A percentile compares a stretch with the other conserved stretches of the same genome.
These are phyloP conservation scores for Zaprionus obscuricornis DNA, from an alignment of 2,888 invertebrate genomes.

Conservation along the genomic window DNA sequence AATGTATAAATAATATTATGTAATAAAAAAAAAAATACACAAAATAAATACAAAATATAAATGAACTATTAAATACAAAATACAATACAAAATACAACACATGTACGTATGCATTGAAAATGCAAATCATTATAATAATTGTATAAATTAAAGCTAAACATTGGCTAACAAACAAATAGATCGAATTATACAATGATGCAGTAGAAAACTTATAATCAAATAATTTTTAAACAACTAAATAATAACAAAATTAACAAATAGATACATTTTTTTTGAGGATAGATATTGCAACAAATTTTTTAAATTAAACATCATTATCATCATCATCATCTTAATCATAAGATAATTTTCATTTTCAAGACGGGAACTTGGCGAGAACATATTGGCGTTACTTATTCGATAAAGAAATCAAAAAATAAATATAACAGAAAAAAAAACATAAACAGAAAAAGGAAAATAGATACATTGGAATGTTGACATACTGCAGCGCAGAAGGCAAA, in stretches of 20 bases:
- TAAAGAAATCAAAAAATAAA: slow-evolving; percentile 19
- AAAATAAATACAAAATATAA: slow-evolving; percentile 49
- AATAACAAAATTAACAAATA: slow-evolving; percentile 69
- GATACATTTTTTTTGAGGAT: slow-evolving; percentile 33
- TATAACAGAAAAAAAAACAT: slow-evolving; percentile 12
- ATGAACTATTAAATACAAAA: slow-evolving; percentile 35
- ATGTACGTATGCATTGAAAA: slow-evolving; percentile 36
- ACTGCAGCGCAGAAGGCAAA: too few species aligned
- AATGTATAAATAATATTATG: slow-evolving; percentile 38
- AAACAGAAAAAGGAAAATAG: slow-evolving; percentile 16
- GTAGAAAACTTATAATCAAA: slow-evolving; percentile 54
- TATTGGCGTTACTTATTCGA: slow-evolving; percentile 63
- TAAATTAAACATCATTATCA: slow-evolving; percentile 45
- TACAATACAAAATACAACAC: slow-evolving; percentile 17
- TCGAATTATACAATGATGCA: slow-evolving; percentile 7
- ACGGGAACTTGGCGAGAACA: slow-evolving; percentile 46
- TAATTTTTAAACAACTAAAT: slow-evolving; percentile 64
- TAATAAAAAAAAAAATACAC: slow-evolving; percentile 38
- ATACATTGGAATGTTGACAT: slow-evolving; percentile 43
- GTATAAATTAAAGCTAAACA: slow-evolving; percentile 45
- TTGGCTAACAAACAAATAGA: slow-evolving; percentile 54
- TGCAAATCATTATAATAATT: slow-evolving; percentile 51
- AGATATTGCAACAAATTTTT: slow-evolving; percentile 69
- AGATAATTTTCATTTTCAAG: slow-evolving; percentile 13
- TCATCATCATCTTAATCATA: too few species aligned